Base-by-base conservation (phyloP, 2,797 vertebrate species). In the Pelodytes ibericus region DNA sequence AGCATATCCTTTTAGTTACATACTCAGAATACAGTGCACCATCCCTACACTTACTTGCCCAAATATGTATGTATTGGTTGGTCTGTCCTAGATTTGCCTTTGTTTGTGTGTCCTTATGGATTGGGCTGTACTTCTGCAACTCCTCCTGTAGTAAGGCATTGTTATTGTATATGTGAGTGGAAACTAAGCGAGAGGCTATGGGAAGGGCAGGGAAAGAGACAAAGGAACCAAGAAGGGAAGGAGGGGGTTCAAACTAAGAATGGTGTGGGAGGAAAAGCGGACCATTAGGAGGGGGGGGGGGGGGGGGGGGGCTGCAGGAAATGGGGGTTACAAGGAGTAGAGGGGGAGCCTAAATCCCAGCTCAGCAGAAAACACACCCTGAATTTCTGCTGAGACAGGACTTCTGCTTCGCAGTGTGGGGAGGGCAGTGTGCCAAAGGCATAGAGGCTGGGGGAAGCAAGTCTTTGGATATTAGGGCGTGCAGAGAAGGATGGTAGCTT, bases 361-460 rank as follows among this genome's bases (percentile, higher is more conserved):
- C 63, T 79, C 77, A 79, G 77, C 77, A 79, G 53, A 66, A 79
- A 72, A 79, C 65, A 71, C 74, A 61, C 77, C 70, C 76, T 68
- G 20, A 68, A 18, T 56, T 69, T 63, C 26, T 79, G 71, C 77
- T 79, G 77, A 79, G 77, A 26, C 58, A 74, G 67, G 67, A 31
- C 56, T 77, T 77, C 59, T 77, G 65, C 64, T 67, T 31, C 59
- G 69, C 61, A 39, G 53, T 68, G 56, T 41, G 64, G 63, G 63
- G 60, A 72, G 25, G 62, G 63, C 76, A 79, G 13, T 22, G 11
- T 73, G 77, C 63, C 63, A 79, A 41, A 30, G 27, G 58, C 33
- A 73, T 20, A 22, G 44, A 56, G 41, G 18, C 41, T 10, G 58
- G 41, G 41, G 77, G 77, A 53, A 24, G 31, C 51, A 64, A 27